Percentiles rank a stretch among this genome's conserved stretches.
Evolutionary conservation across 2,888 invertebrate species (phyloP).

Genomic region (Bellardia bayeri): DNA sequence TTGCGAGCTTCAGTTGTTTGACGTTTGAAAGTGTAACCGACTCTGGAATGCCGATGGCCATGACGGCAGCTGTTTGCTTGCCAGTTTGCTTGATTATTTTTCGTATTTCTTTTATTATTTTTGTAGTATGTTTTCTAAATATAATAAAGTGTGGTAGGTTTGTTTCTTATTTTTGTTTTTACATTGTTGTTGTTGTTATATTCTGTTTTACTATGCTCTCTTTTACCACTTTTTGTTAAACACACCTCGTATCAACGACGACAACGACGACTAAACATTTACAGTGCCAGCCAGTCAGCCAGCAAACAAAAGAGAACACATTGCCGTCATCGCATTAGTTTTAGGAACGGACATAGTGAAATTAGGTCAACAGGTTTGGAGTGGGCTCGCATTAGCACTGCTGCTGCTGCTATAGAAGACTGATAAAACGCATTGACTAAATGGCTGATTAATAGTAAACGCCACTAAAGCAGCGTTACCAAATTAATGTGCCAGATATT

Average conservation of each 20-base stretch:
- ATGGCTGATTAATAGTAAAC: conserved; percentile 37
- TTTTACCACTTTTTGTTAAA: conserved; percentile 43
- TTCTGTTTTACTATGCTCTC: conserved; percentile 23
- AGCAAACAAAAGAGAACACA: conserved; percentile 58
- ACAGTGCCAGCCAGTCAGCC: conserved; percentile 64
- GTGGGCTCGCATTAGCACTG: conserved; percentile 77
- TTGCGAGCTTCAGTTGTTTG: conserved; percentile 72
- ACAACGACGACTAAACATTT: conserved; percentile 69
- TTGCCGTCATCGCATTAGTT: conserved; percentile 70
- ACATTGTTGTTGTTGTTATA: conserved; percentile 23
- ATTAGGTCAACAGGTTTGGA: conserved; percentile 85
- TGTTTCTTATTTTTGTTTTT: conserved; percentile 15
- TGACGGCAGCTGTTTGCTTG: conserved; percentile 72
- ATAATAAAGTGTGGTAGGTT: conserved; percentile 72
- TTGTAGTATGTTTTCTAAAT: conserved; percentile 66
- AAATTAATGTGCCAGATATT: conserved; percentile 28
- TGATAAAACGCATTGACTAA: conserved; percentile 28
- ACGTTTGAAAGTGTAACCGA: conserved; percentile 73
- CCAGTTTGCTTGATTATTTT: conserved; percentile 61
- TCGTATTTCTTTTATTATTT: background rate
- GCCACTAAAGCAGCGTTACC: conserved; percentile 33
- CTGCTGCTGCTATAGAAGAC: conserved; percentile 10
- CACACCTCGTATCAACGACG: conserved; percentile 52
- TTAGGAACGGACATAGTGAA: conserved; percentile 76
- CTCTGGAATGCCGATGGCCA: conserved; percentile 74